Base-by-base conservation (phyloP, 2,888 invertebrate genomes). In the Plebejus argus region DNA sequence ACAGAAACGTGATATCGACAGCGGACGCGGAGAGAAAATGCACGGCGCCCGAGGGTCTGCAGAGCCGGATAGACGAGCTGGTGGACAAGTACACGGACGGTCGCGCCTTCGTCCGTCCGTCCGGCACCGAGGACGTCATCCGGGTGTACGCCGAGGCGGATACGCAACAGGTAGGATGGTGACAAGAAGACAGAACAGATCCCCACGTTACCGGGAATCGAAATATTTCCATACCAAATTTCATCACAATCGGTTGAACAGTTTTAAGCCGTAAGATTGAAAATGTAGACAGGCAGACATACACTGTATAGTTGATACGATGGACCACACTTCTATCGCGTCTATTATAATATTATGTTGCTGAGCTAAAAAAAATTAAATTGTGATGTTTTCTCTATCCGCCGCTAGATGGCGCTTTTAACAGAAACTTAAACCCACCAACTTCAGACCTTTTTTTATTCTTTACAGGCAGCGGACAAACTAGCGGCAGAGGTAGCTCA, bases 121-220 rank as follows among this genome's bases (percentile, higher is more conserved):
- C 99, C 0, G 99, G 99, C 10, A 99, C 99, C 0, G 99, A 99
- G 91, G 99, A 99, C 89, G 95, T 99, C 15, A 97, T 99, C 1
- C 95, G 99, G 80, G 97, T 99, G 0, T 99, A 99, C 90, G 98
- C 99, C 0, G 99, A 99, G 91, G 98, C 98, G 2, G 96, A 96
- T 35, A 97, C 97, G 5, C 95, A 95, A 85, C 92, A 95, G 85
- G 96, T 96, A 76, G 33, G 7, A 53, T 56, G 23, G 39, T 15
- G 28, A 53, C 75, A 75, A 7, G 15, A 15, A 18, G 56, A 56
- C 39, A 35, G 6, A 35, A 35, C 6, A 35, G 35, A 35, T n/a
- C n/a, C n/a, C n/a, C n/a, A n/a, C n/a, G n/a, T n/a, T n/a, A n/a
- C n/a, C n/a, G n/a, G n/a, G n/a, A n/a, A n/a, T n/a, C n/a, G n/a